Evolutionary conservation across 2,888 invertebrate genomes (phyloP).

Genomic region (Drosophila nr. fundita): DNA sequence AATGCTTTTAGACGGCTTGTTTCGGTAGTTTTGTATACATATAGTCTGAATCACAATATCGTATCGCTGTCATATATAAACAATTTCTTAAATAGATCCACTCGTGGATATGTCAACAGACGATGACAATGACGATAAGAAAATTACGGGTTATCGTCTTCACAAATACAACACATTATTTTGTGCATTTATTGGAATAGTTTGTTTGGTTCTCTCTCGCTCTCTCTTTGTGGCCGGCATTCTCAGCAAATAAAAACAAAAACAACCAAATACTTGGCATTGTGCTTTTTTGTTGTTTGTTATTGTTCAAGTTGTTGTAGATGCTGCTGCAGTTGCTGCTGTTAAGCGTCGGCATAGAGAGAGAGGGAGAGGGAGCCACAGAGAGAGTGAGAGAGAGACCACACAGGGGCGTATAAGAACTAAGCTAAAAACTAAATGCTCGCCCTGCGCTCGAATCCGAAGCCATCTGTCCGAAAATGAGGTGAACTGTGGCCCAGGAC

Average conservation of each 20-base stretch:
- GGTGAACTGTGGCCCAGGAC: slow-evolving; percentile 18
- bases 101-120: slow-evolving; percentile 9
- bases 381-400: slow-evolving; percentile 23
- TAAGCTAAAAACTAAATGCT: slow-evolving; percentile 79
- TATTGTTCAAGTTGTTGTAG: slow-evolving; percentile 5
- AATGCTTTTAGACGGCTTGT: slow-evolving; percentile 37
- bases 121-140: slow-evolving; percentile 26
- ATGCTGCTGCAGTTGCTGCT: slow-evolving; percentile 22
- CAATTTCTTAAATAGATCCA: slow-evolving; percentile 41
- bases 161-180: slow-evolving; percentile 79
- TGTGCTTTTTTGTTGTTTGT: slow-evolving; percentile 41
- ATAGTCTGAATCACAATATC: slow-evolving; percentile 38
- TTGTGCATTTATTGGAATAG: slow-evolving; percentile 81
- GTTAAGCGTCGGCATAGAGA: slow-evolving; percentile 16
- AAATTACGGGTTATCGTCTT: slow-evolving; percentile 49
- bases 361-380: background rate
- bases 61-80: slow-evolving; percentile 40
- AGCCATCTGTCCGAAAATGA: slow-evolving; percentile 1
- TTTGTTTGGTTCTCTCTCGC: slow-evolving; percentile 55
- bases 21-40: slow-evolving; percentile 19
- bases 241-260: slow-evolving; percentile 19
- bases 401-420: slow-evolving; percentile 67
- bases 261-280: slow-evolving; percentile 49
- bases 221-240: slow-evolving; percentile 17
- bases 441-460: slow-evolving; percentile 56